phyloP scores from a whole-genome alignment of 1,140 invertebrate genomes.

The Macrosteles quadrilineatus region DNA sequence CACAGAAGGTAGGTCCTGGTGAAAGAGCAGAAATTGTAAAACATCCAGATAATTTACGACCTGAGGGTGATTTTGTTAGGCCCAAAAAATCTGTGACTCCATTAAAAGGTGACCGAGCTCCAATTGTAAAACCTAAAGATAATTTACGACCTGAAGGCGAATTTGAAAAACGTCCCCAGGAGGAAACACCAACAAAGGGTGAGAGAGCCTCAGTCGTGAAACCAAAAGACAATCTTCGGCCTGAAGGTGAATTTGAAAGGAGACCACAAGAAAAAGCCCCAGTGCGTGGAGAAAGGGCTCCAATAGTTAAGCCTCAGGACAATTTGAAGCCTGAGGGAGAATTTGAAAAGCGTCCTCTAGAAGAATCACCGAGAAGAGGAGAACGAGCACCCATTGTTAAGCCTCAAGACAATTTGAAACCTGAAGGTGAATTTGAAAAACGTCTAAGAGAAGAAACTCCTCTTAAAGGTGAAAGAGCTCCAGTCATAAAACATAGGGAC shows the following conservation, averaged over 20 bases:
- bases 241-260: conserved; percentile 63
- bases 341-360: conserved; percentile 46
- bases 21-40: conserved; percentile 44
- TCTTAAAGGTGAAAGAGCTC: conserved; percentile 51
- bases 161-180: conserved; percentile 46
- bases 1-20: conserved; percentile 51
- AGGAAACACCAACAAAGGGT: conserved; percentile 38
- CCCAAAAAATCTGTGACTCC: conserved; percentile 41
- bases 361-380: conserved; percentile 43
- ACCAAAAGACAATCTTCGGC: conserved; percentile 53
- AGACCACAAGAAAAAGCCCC: conserved; percentile 49
- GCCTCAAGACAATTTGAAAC: conserved; percentile 59
- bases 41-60: conserved; percentile 59
- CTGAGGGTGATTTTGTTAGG: conserved; percentile 61
- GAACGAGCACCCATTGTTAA: conserved; percentile 43
- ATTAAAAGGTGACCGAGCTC: conserved; percentile 45
- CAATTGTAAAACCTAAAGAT: conserved; percentile 45
- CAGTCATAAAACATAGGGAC: conserved; percentile 56
- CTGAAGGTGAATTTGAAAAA: conserved; percentile 56
- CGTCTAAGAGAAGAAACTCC: conserved; percentile 53
- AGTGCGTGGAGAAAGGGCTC: conserved; percentile 49
- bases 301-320: conserved; percentile 48
- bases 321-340: conserved; percentile 52
- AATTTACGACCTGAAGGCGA: conserved; percentile 49
- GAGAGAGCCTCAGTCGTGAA: conserved; percentile 51